Base-by-base conservation (phyloP, 2,888 invertebrate genomes). In the Dromius quadrimaculatus region DNA sequence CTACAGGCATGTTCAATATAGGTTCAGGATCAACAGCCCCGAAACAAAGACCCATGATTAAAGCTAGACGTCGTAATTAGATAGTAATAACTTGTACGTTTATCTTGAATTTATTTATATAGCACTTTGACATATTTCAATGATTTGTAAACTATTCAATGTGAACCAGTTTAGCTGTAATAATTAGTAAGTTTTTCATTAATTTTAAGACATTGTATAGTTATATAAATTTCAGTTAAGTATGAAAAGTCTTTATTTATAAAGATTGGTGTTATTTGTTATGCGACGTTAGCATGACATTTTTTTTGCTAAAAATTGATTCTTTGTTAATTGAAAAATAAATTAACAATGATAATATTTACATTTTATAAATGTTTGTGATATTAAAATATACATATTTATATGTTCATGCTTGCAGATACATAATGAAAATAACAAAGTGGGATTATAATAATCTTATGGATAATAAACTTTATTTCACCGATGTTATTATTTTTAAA, bases 1-100 rank as follows among this genome's bases (percentile, higher is more conserved):
- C 73, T 11, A 74, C 74, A 41, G 77, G 81, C 54, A 84, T 83
- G 82, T 85, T 85, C 73, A 85, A 81, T 74, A 85, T 85, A 71
- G 85, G 85, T 8, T 79, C 82, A 1, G 84, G 84, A 9, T 82
- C 79, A 4, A 82, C 77, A 11, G 79, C 81, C n/a, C 79, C 82
- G n/a, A 79, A 82, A 71, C 76, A 81, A 41, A 78, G 84, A 61
- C 76, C 80, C 2, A 76, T 76, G 32, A 76, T 79, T 36, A 81
- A 83, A 50, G 75, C 79, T 6, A 80, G 83, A 72, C 79, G 80
- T 74, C 78, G 79, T 66, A 81, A 81, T 81, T 82, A 80, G 81
- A 59, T 59, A 34, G 57, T 68, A 59, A 23, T 64, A 64, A 64
- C 28, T 47, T 47, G 11, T 64, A 20, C 13, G 43, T 63, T 43